Base-by-base conservation (phyloP, 2,113 vertebrate species). In the Dendrocopos noguchii region DNA sequence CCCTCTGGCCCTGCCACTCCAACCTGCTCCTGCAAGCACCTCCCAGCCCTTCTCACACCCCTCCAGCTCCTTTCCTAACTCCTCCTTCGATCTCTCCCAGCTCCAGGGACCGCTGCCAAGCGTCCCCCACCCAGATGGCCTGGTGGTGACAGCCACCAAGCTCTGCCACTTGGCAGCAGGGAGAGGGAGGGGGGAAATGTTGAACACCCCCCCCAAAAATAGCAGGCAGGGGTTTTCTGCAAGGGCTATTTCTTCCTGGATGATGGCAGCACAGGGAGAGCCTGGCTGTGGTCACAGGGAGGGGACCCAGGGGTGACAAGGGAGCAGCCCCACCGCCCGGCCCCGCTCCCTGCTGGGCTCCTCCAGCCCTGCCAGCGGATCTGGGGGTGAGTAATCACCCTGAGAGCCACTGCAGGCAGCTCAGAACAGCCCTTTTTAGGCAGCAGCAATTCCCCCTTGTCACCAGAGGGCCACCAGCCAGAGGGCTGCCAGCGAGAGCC, bases 391-490 rank as follows among this genome's bases (percentile, higher is more conserved):
- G 83, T 28, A 65, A 88, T 73, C 9, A 11, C 83, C 44, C 22
- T 5, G 75, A 2, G 0, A 61, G 81, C 94, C 33, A 87, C 44
- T 75, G 87, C 63, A 52, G 13, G 52, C 90, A 18, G 87, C 87
- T 67, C 79, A 13, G 21, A 95, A 27, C 70, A 84, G 88, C 88
- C 95, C 90, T 94, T 94, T 94, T 93, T 91, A 94, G 92, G 94
- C 92, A 94, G 94, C 79, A 95, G 92, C 79, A 15, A 76, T 16
- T 42, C 93, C 79, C 0, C 12, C 11, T 12, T 89, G 94, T 82
- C 91, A 93, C 95, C 28, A 0, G 24, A 63, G 81, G 63, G 80
- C 78, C 70, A 91, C 84, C 22, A 3, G 67, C 8, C 0, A 84
- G 87, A 36, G 25, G 75, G 87, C 71, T 12, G 74, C 84, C 15